A percentile compares a stretch with the other conserved stretches of the same genome.
Conservation (phyloP, 2,888 invertebrate species). For the Dasysyrphus tricinctus region DNA sequence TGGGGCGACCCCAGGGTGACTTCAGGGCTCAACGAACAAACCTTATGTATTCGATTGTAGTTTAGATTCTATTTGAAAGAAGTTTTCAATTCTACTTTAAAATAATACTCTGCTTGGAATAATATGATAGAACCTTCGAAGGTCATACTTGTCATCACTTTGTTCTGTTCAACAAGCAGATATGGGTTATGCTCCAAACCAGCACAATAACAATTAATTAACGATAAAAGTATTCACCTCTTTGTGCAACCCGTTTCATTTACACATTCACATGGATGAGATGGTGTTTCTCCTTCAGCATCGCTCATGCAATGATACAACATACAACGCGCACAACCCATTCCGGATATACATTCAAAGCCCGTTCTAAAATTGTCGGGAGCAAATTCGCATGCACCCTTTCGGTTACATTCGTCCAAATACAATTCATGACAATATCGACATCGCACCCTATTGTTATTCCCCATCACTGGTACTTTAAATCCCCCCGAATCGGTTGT, state of each 20-base stretch:
- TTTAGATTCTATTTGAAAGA: too few relatives aligned
- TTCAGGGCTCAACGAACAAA: too few relatives aligned
- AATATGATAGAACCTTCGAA: too few relatives aligned
- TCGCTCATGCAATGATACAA: slow-evolving; percentile 97
- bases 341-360: slow-evolving; percentile 92
- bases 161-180: too few relatives aligned
- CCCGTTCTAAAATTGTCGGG: slow-evolving; percentile 92
- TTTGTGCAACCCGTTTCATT: slow-evolving; percentile 90
- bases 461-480: slow-evolving; percentile 72
- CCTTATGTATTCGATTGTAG: too few relatives aligned
- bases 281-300: slow-evolving; percentile 93
- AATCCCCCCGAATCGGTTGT: slow-evolving; percentile 54
- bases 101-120: too few relatives aligned
- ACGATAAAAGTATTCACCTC: slow-evolving; percentile 83
- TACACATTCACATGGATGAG: slow-evolving; percentile 93
- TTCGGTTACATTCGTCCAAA: slow-evolving; percentile 92
- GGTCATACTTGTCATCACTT: too few relatives aligned
- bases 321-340: slow-evolving; percentile 94
- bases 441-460: slow-evolving; percentile 84
- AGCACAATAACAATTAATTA: neutral
- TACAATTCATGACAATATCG: slow-evolving; percentile 92
- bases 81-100: too few relatives aligned
- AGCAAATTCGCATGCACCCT: slow-evolving; percentile 93
- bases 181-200: too few relatives aligned
- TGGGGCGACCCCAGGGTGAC: too few relatives aligned